Conservation (phyloP, 2,113 vertebrate species). For the Macrotis lagotis region DNA sequence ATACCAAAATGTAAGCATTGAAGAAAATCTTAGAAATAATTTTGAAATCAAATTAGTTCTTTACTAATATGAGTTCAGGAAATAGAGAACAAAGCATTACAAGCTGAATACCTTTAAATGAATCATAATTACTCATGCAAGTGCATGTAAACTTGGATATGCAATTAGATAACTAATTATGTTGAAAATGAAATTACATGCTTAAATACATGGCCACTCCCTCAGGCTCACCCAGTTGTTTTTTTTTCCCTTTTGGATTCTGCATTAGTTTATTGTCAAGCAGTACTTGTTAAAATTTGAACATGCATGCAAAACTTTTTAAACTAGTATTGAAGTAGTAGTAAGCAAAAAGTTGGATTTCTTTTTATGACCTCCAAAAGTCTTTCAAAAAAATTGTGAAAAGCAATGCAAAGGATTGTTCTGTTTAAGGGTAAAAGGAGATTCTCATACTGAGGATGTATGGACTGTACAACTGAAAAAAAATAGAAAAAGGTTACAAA, state of each 20-base stretch:
- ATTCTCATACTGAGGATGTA: not conserved
- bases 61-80: slow-evolving; percentile 72
- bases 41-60: slow-evolving; percentile 64
- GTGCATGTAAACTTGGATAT: slow-evolving; percentile 74
- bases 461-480: not conserved
- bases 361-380: not conserved
- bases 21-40: slow-evolving; percentile 21
- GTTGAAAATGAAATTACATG: slow-evolving; percentile 72
- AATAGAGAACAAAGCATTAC: slow-evolving; percentile 66
- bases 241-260: slow-evolving; percentile 7
- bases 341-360: slow-evolving; percentile 7
- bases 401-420: not conserved
- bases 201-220: slow-evolving; percentile 73
- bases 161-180: slow-evolving; percentile 80
- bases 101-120: slow-evolving; percentile 71
- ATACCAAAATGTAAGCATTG: slow-evolving; percentile 54
- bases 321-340: not conserved
- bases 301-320: not conserved
- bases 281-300: slow-evolving; percentile 46
- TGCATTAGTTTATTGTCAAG: slow-evolving; percentile 48
- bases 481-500: not conserved
- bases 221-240: slow-evolving; percentile 58
- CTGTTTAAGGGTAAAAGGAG: not conserved
- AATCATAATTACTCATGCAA: slow-evolving; percentile 75
- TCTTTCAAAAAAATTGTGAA: slow-evolving; percentile 2